Evolutionary conservation across 2,888 invertebrate genomes (phyloP), one percentile per base, ranked within the genome.

Genomic region (Eudemis profundana): DNA sequence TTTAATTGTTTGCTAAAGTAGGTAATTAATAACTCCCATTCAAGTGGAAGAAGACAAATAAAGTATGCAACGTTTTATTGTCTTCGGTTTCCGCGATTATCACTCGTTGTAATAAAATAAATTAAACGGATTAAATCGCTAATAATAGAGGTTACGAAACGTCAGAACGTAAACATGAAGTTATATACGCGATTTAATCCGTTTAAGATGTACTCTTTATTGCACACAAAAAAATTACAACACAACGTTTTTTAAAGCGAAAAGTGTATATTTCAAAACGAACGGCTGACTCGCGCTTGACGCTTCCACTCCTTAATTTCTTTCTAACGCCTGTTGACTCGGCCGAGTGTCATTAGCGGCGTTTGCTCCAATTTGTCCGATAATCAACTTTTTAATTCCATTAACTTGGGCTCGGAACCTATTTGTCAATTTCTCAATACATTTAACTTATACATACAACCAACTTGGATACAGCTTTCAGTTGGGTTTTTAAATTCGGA

Each of bases 331-430:
- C 61, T 82, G 82, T 84, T 84, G 84, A 83, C 84, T 77, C 76
- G 72, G 63, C 74, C 69, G 66, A 79, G 83, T 73, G 78, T 77
- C 77, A 81, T 83, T 78, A 79, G 70, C 67, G 62, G 56, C 67
- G 82, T 84, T 85, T 85, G 78, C 77, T 70, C 59, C 82, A 79
- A 84, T 85, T 83, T 77, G 74, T 73, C 67, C 74, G 73, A 79
- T 83, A 83, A 84, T 83, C 81, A 79, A 83, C 78, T 83, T 85
- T 87, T 86, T 83, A 84, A 87, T 83, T 73, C 78, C 74, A 80
- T 82, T 79, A 81, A 75, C 74, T 68, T 69, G n/a, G 38, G 10
- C 40, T 57, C 50, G 8, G 46, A 46, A 51, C 33, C 56, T 67
- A 64, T 72, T 70, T 71, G 64, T 33, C 27, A 10, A 8, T 66